phyloP scores from a whole-genome alignment of 2,888 invertebrate species.

The Chalcosyrphus nemorum region DNA sequence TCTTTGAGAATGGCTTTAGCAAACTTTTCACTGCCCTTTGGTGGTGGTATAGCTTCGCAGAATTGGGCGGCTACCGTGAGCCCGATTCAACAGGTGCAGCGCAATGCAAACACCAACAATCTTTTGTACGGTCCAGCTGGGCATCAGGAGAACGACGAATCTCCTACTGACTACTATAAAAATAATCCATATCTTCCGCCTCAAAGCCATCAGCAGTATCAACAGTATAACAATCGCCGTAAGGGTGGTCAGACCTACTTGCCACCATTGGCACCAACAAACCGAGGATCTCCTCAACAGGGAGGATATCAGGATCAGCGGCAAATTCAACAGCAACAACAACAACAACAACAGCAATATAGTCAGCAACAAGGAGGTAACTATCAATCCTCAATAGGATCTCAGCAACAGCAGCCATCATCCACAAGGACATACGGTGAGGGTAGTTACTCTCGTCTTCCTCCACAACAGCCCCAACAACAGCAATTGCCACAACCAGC shows the following conservation, averaged over 20 bases:
- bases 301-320: slow-evolving; percentile 49
- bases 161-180: slow-evolving; percentile 78
- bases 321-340: slow-evolving; percentile 71
- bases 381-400: slow-evolving; percentile 76
- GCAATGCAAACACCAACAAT: slow-evolving; percentile 81
- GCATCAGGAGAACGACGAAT: slow-evolving; percentile 79
- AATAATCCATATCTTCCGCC: slow-evolving; percentile 82
- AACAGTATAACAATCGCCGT: slow-evolving; percentile 76
- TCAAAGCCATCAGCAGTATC: slow-evolving; percentile 75
- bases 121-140: slow-evolving; percentile 81
- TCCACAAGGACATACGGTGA: slow-evolving; percentile 79
- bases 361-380: slow-evolving; percentile 74
- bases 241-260: slow-evolving; percentile 80
- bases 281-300: slow-evolving; percentile 76
- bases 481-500: slow-evolving; percentile 52
- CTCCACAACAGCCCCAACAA: slow-evolving; percentile 61
- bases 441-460: slow-evolving; percentile 78
- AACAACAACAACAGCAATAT: slow-evolving; percentile 73
- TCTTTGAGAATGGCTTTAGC: slow-evolving; percentile 79
- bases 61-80: slow-evolving; percentile 81
- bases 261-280: slow-evolving; percentile 78
- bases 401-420: slow-evolving; percentile 63
- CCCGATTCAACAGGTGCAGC: slow-evolving; percentile 80
- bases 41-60: slow-evolving; percentile 76
- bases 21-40: slow-evolving; percentile 82